Conservation (phyloP, 2,113 vertebrate genomes). For the Dissostichus mawsoni region DNA sequence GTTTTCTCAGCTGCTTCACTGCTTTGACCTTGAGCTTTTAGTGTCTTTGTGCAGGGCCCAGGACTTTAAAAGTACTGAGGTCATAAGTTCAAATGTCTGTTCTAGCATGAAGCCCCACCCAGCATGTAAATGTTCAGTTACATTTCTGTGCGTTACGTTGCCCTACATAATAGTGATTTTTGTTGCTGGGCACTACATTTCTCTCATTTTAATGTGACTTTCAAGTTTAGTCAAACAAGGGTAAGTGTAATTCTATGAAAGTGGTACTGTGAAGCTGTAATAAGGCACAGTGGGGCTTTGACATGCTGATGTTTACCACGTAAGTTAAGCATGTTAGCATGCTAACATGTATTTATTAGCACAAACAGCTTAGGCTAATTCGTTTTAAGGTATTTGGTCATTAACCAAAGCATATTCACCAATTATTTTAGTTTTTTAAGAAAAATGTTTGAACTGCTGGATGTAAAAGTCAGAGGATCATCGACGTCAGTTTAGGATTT, state of each 20-base stretch:
- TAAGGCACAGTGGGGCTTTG: background rate
- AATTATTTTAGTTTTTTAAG: background rate
- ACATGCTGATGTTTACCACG: background rate
- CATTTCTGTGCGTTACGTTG: background rate
- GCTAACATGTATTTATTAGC: background rate
- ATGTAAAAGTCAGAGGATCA: background rate
- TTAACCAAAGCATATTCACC: too few species aligned
- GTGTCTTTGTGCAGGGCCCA: background rate
- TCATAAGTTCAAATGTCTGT: background rate
- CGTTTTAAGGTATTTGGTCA: background rate
- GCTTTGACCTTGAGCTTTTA: constrained; percentile 18
- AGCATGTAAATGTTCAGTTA: background rate
- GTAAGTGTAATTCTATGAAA: background rate
- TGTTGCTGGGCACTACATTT: background rate
- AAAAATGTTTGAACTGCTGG: background rate
- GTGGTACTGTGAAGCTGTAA: background rate
- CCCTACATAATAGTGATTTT: background rate
- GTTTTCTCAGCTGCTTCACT: constrained; percentile 3
- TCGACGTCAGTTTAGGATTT: background rate
- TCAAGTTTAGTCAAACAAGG: background rate
- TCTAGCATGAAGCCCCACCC: too few species aligned
- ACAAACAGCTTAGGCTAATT: background rate
- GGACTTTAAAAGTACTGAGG: background rate
- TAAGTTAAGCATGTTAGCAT: background rate
- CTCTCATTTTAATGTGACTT: background rate